Conservation (phyloP, 2,888 invertebrate genomes). For the Polydrusus cervinus region DNA sequence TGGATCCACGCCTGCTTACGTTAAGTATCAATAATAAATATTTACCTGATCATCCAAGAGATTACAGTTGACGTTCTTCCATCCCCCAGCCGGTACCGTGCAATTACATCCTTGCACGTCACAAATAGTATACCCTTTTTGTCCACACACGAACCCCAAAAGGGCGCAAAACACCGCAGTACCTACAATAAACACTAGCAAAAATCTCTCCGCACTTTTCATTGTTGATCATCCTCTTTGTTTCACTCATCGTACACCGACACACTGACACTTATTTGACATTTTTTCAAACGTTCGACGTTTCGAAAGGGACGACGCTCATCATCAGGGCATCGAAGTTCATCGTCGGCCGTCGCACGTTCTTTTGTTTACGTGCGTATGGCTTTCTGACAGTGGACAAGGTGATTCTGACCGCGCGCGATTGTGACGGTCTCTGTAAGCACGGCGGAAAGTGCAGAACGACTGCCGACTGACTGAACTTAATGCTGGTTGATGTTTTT, state of each 20-base stretch:
- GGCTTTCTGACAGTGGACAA: neutral
- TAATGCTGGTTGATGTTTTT: constrained; percentile 45
- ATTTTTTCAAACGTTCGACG: constrained; percentile 32
- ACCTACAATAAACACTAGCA: constrained; percentile 55
- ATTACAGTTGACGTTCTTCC: constrained; percentile 80
- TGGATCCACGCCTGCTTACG: no score
- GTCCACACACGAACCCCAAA: constrained; percentile 49
- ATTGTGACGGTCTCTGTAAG: neutral
- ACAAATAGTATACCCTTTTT: constrained; percentile 72
- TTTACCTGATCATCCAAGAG: constrained; percentile 76
- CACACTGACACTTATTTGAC: constrained; percentile 22
- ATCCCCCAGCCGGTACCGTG: constrained; percentile 73
- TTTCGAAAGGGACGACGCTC: constrained; percentile 14
- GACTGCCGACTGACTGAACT: constrained; percentile 14
- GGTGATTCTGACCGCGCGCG: constrained; percentile 4
- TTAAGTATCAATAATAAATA: neutral
- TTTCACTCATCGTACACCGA: constrained; percentile 53
- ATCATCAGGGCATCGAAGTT: constrained; percentile 12
- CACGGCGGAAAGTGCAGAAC: constrained; percentile 21
- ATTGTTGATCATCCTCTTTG: constrained; percentile 25
- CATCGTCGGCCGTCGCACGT: constrained; percentile 2
- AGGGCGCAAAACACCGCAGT: constrained; percentile 31
- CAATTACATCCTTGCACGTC: constrained; percentile 77
- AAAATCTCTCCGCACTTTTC: constrained; percentile 55
- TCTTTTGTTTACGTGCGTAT: neutral